Evolutionary conservation across 1,140 invertebrate species (phyloP).

Genomic region (Nephila pilipes): DNA sequence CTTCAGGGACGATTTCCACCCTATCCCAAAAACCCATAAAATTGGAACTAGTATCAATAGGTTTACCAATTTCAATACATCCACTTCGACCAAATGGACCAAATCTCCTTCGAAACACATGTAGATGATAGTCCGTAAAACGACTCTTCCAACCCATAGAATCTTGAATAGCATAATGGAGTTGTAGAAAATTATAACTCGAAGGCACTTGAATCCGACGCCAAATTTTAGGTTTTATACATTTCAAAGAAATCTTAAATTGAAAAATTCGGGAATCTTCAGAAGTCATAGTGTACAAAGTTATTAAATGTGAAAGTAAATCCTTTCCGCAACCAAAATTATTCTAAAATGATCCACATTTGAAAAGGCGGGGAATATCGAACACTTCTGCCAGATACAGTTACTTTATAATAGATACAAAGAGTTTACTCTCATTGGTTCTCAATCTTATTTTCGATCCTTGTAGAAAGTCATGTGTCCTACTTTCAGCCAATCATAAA

Average conservation of each 20-base stretch:
- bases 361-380: too few species aligned
- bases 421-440: too few species aligned
- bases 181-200: not conserved
- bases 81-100: not conserved
- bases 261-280: conserved; percentile 25
- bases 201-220: conserved; percentile 43
- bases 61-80: not conserved
- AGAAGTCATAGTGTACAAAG: too few species aligned
- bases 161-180: conserved; percentile 13
- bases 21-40: not conserved
- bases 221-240: conserved; percentile 31
- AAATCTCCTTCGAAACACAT: not conserved
- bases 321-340: too few species aligned
- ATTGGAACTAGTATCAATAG: not conserved
- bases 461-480: too few species aligned
- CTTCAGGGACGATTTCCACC: not conserved
- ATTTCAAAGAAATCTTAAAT: conserved; percentile 47
- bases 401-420: too few species aligned
- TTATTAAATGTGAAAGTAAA: too few species aligned
- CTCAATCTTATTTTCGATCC: too few species aligned
- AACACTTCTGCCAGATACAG: too few species aligned
- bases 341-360: too few species aligned
- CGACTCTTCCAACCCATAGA: conserved; percentile 34
- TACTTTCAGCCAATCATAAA: too few species aligned
- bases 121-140: conserved; percentile 9